Percentiles rank a stretch among this genome's conserved stretches.
phyloP scores from a whole-genome alignment of 1,140 invertebrate species.

The Solenopsis fugax region DNA sequence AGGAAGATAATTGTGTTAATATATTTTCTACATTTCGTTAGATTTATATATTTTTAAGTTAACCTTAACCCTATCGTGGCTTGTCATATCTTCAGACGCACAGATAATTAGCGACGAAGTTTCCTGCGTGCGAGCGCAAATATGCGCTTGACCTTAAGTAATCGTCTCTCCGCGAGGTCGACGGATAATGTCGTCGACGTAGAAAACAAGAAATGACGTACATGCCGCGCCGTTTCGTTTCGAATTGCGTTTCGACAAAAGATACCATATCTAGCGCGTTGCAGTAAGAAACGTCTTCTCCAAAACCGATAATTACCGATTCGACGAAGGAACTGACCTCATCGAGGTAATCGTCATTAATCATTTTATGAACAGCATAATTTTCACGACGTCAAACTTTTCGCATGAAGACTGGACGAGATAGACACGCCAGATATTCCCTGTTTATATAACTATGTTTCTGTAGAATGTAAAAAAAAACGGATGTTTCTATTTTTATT shows the following conservation, averaged over 20 bases:
- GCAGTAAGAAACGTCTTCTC: slow-evolving; percentile 52
- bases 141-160: slow-evolving; percentile 71
- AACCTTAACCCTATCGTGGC: slow-evolving; percentile 28
- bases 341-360: neutral
- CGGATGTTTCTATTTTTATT: neutral
- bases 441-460: neutral
- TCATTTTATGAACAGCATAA: neutral
- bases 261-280: slow-evolving; percentile 15
- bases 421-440: neutral
- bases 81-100: slow-evolving; percentile 33
- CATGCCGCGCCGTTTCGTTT: neutral
- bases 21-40: neutral
- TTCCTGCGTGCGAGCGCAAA: slow-evolving; percentile 53
- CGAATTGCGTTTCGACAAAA: slow-evolving; percentile 21
- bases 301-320: slow-evolving; percentile 14
- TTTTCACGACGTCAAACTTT: neutral
- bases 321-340: neutral
- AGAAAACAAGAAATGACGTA: slow-evolving; percentile 64
- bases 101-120: slow-evolving; percentile 51
- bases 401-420: neutral
- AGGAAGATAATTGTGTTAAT: neutral
- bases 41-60: slow-evolving; percentile 35
- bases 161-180: slow-evolving; percentile 63
- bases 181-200: slow-evolving; percentile 62
- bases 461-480: neutral